Evolutionary conservation across 2,113 vertebrate species (phyloP).

Genomic region (Megaceryle torquata): DNA sequence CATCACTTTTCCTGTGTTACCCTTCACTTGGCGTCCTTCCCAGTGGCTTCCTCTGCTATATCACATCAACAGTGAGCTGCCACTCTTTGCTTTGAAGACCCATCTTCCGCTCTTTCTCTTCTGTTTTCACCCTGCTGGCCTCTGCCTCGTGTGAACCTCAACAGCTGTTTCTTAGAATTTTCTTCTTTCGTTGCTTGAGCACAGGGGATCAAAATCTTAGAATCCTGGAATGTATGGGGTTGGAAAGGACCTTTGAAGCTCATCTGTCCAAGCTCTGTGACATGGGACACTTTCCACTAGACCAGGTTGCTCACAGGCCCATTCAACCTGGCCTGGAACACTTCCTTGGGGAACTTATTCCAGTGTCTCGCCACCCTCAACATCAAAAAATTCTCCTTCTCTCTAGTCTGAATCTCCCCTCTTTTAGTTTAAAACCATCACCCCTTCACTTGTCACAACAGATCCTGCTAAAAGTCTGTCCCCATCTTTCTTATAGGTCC

Average conservation of each 20-base stretch:
- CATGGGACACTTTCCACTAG: background rate
- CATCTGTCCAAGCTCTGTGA: background rate
- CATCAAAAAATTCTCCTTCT: background rate
- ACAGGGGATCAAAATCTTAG: background rate
- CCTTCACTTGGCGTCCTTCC: background rate
- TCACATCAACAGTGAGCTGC: fast-evolving
- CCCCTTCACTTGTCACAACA: background rate
- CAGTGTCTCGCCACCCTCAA: background rate
- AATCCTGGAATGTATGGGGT: background rate
- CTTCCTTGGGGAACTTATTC: background rate
- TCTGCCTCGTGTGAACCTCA: background rate
- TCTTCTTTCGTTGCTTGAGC: background rate
- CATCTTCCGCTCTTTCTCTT: background rate
- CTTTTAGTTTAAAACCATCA: background rate
- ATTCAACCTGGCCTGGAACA: background rate
- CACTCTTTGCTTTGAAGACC: background rate
- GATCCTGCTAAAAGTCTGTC: background rate
- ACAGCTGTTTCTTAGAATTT: background rate
- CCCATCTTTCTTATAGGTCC: background rate
- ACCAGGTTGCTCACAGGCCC: background rate
- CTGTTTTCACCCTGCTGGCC: background rate
- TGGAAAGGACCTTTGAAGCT: background rate
- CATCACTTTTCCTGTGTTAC: background rate
- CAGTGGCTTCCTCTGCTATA: background rate
- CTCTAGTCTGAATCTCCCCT: background rate